Evolutionary conservation across 2,888 invertebrate species (phyloP), one percentile per base, ranked within the genome.

Genomic region (Cybosia mesomella): DNA sequence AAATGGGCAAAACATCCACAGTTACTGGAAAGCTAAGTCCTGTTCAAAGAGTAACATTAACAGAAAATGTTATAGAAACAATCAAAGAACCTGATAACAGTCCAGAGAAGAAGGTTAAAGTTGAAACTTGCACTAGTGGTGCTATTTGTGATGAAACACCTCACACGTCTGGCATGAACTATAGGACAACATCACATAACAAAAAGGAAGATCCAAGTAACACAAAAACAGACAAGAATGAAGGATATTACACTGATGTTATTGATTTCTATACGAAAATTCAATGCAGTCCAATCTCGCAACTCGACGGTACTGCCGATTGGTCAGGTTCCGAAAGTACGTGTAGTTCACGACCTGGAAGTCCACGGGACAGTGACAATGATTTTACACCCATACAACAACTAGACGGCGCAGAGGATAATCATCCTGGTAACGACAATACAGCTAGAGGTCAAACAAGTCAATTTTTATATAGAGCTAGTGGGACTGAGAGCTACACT

Each of bases 301-400:
- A 97, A 89, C 89, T 97, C 72, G 97, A 97, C 85, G 97, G 97
- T 3, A 95, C 97, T 0, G 96, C 96, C 55, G 97, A 97, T 83
- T 95, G 96, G 95, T 95, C 96, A 24, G 96, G 96, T 61, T 95
- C 93, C 13, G 95, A 94, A 77, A 94, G 92, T 74, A 94, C 91
- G 55, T 94, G 94, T 64, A 94, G 95, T 70, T 94, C 94, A 0
- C 90, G 93, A 65, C 95, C 95, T 4, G 87, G 86, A 39, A 95
- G 95, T 76, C 95, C 95, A 2, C 87, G 88, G 63, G 89, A 90
- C n/a, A 71, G 28, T 15, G 91, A 92, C 13, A 91, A 92, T 36
- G 89, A 91, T 65, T 95, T 95, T 76, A 87, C 92, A 18, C 94
- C 93, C 61, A 96, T 97, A 74, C 96, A 96, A 76, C 97, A 97